A percentile compares a stretch with the other conserved stretches of the same genome.
These are phyloP conservation scores for Phyllotis vaccarum DNA, from an alignment of 2,797 vertebrate genomes.

Conservation along the genomic window DNA sequence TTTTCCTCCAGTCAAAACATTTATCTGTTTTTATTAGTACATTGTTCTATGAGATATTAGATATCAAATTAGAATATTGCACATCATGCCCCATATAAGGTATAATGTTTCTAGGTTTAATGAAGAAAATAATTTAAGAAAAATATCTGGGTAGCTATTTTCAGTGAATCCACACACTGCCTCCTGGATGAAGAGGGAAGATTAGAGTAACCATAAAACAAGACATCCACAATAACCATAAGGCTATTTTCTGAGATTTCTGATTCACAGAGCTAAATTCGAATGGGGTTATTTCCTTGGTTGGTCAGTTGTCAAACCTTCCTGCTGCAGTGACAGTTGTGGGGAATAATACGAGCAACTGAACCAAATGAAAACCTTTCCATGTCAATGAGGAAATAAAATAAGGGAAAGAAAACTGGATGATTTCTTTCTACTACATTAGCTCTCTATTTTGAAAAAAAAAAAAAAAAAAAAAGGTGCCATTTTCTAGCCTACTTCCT, in stretches of 20 bases:
- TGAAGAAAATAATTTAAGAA: neutral
- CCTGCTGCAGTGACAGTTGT: neutral
- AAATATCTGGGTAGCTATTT: neutral
- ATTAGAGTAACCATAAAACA: neutral
- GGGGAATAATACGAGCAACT: neutral
- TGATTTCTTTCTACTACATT: neutral
- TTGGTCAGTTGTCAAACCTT: neutral
- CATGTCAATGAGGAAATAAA: neutral
- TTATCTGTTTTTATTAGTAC: neutral
- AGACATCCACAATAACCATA: neutral
- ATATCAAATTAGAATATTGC: neutral
- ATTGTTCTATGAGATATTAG: neutral
- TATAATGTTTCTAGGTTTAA: neutral
- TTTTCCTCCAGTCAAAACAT: neutral
- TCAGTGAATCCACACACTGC: neutral
- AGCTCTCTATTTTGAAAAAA: neutral
- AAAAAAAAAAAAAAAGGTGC: no score
- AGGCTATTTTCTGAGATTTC: neutral
- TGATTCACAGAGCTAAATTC: neutral
- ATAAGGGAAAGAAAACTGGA: neutral
- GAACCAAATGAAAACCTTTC: neutral
- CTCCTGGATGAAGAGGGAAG: fast-evolving
- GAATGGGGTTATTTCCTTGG: neutral
- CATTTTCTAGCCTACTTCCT: no score
- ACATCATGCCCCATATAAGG: neutral